Evolutionary conservation across 2,113 vertebrate genomes (phyloP), one percentile per base, ranked within the genome.

Genomic region (Glaucidium brasilianum): DNA sequence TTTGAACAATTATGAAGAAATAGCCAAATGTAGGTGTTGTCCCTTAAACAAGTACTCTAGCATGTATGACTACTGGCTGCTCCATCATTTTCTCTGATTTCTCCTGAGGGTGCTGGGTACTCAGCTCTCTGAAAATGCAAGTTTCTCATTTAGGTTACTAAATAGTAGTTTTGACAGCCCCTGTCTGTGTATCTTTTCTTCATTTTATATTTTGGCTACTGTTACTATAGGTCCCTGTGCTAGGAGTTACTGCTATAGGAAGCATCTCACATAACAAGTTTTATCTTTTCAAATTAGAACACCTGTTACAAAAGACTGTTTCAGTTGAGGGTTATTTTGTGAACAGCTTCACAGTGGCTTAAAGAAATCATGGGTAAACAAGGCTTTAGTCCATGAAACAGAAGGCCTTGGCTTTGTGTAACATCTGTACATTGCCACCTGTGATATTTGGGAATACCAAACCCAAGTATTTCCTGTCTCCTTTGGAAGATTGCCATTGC

Each of bases 341-440:
- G 25, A 69, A 53, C 19, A 58, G 16, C 32, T 58, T 72, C 11
- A 29, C 16, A 68, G 34, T 21, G 29, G 9, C 43, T 68, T 63
- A 50, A 83, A 60, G 60, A 68, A 72, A 62, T 78, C 17, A 9
- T 6, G 12, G 39, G 30, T 35, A 69, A 69, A 25, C 7, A 37
- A 34, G 55, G 17, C 23, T 43, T 74, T 35, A 69, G 43, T 47
- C 37, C 19, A 1, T 68, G 37, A 58, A 63, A 43, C 39, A 53
- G 22, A 17, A 35, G 11, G 18, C 30, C 4, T 55, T 88, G 59
- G 16, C 34, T 69, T 68, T 85, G 73, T 50, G 26, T 53, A 22
- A 27, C 1, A 1, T 41, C 8, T 45, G 12, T n/a, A 19, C 16
- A 1, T 41, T 5, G 1, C 35, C 30, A 19, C 37, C 35, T 73